Evolutionary conservation across 2,888 invertebrate genomes (phyloP).

Genomic region (Hemicrepidius hirtus): DNA sequence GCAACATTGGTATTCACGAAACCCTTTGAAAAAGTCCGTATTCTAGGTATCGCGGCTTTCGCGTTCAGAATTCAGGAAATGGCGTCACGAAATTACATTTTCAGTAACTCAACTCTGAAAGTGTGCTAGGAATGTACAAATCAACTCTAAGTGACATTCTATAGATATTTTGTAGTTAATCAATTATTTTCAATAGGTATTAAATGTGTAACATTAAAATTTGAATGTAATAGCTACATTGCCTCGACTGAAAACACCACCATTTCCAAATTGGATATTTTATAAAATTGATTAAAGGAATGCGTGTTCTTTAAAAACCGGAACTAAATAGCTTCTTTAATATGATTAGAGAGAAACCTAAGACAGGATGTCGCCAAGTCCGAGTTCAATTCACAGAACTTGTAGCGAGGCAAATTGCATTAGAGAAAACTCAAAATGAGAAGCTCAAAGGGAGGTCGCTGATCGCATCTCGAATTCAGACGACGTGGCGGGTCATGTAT

Average conservation of each 20-base stretch:
- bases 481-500: conserved; percentile 65
- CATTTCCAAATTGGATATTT: no score
- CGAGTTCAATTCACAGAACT: conserved; percentile 41
- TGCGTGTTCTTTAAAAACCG: not conserved
- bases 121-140: conserved; percentile 64
- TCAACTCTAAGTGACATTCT: conserved; percentile 34
- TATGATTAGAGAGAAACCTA: conserved; percentile 21
- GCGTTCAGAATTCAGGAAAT: conserved; percentile 66
- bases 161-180: not conserved
- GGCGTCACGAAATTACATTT: conserved; percentile 66
- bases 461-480: conserved; percentile 68
- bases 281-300: not conserved
- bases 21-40: conserved; percentile 61
- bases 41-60: conserved; percentile 62
- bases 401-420: conserved; percentile 62
- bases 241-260: no score
- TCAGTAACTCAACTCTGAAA: conserved; percentile 66
- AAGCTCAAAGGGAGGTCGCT: conserved; percentile 65
- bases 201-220: not conserved
- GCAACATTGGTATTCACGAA: conserved; percentile 61
- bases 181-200: not conserved
- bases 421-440: conserved; percentile 65
- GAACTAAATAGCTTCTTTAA: conserved; percentile 15
- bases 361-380: conserved; percentile 28
- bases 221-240: not conserved